Conservation (phyloP, 1,140 invertebrate species). For the Nephila pilipes region DNA sequence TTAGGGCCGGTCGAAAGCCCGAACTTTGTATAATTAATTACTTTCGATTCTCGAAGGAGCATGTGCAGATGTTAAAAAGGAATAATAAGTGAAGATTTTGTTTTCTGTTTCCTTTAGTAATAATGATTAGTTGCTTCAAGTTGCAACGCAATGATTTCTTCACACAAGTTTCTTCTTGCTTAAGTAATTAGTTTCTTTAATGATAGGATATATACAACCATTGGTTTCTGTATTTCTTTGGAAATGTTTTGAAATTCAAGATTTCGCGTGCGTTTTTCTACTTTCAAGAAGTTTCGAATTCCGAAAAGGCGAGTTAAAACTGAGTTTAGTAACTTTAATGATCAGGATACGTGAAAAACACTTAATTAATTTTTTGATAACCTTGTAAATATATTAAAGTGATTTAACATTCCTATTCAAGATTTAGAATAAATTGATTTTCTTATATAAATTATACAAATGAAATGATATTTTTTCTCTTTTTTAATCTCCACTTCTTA, state of each 20-base stretch:
- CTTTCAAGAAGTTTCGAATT: too few species aligned
- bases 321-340: neutral
- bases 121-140: neutral
- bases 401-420: too few species aligned
- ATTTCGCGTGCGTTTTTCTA: neutral
- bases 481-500: too few species aligned
- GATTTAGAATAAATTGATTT: too few species aligned
- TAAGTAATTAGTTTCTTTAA: neutral
- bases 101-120: neutral
- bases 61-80: constrained; percentile 24
- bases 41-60: neutral
- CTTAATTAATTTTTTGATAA: too few species aligned
- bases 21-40: constrained; percentile 71
- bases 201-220: neutral
- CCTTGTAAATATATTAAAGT: too few species aligned
- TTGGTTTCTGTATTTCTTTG: neutral
- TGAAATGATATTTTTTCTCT: too few species aligned
- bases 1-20: constrained; percentile 31
- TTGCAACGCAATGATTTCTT: neutral
- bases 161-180: neutral
- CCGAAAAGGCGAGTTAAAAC: too few species aligned
- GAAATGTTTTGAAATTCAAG: neutral
- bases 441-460: too few species aligned
- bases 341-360: too few species aligned
- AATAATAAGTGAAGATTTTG: constrained; percentile 50